These are phyloP conservation scores for Metallyticus violacea DNA, from an alignment of 2,888 invertebrate species.

Conservation along the genomic window DNA sequence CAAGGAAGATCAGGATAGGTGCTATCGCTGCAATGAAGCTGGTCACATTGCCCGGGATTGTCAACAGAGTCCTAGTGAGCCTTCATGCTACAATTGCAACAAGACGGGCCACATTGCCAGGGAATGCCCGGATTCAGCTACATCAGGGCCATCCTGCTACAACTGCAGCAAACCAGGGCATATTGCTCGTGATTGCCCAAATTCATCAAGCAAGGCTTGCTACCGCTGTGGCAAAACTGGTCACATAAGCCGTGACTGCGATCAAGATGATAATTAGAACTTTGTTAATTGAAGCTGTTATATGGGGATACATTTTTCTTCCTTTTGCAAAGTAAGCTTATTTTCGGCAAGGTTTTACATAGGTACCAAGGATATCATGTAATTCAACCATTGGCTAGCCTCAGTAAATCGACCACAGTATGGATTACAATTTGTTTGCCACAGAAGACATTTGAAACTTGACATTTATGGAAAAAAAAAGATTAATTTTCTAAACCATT, in stretches of 20 bases:
- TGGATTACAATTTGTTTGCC: neutral
- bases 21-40: slow-evolving; percentile 67
- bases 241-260: slow-evolving; percentile 88
- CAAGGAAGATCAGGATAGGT: slow-evolving; percentile 86
- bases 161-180: slow-evolving; percentile 71
- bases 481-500: neutral
- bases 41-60: slow-evolving; percentile 88
- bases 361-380: slow-evolving; percentile 17
- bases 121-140: slow-evolving; percentile 46
- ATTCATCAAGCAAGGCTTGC: slow-evolving; percentile 67
- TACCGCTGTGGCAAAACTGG: slow-evolving; percentile 90
- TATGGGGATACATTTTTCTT: slow-evolving; percentile 13
- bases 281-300: slow-evolving; percentile 15
- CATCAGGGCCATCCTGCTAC: slow-evolving; percentile 52
- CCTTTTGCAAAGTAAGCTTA: slow-evolving; percentile 13
- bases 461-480: neutral
- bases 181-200: slow-evolving; percentile 61
- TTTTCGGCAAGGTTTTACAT: slow-evolving; percentile 18
- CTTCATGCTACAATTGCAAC: slow-evolving; percentile 94
- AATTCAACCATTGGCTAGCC: slow-evolving; percentile 18
- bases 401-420: slow-evolving; percentile 7
- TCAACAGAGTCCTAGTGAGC: slow-evolving; percentile 60
- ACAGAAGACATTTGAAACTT: neutral
- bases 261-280: slow-evolving; percentile 54
- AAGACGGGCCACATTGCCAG: slow-evolving; percentile 82